Conservation (phyloP, 2,797 vertebrate species). For the Coracias cyanogaster region DNA sequence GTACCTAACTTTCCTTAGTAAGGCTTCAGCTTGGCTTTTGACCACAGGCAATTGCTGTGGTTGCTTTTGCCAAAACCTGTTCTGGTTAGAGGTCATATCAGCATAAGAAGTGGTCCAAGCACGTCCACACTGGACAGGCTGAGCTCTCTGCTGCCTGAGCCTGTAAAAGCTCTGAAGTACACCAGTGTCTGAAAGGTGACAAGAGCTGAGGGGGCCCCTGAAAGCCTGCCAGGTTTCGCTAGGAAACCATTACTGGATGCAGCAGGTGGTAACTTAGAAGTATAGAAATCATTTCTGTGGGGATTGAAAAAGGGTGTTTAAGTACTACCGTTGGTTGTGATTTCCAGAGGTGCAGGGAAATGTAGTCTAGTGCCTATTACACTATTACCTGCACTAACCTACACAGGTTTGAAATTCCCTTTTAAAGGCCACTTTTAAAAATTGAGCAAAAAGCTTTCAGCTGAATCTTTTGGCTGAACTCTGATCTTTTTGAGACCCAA, state of each 20-base stretch:
- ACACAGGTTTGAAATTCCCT: neutral
- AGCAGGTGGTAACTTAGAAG: neutral
- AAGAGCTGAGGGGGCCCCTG: neutral
- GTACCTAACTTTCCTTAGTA: neutral
- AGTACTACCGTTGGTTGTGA: neutral
- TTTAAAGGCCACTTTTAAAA: neutral
- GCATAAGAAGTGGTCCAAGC: neutral
- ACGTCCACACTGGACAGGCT: rapidly evolving
- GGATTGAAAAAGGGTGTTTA: neutral
- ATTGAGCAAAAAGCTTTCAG: neutral
- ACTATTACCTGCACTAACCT: neutral
- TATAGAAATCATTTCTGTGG: neutral
- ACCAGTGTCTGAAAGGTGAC: neutral
- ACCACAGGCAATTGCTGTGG: neutral
- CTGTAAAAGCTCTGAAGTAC: neutral
- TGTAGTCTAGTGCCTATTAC: neutral
- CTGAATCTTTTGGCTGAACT: neutral
- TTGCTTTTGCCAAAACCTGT: neutral
- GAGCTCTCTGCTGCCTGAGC: neutral
- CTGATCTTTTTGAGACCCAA: neutral
- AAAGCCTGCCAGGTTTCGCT: neutral
- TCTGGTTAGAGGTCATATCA: neutral
- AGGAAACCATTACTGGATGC: neutral
- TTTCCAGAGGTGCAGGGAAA: neutral
- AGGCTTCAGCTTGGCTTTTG: neutral